phyloP scores from a whole-genome alignment of 2,113 vertebrate species.

The Podarcis cretensis region DNA sequence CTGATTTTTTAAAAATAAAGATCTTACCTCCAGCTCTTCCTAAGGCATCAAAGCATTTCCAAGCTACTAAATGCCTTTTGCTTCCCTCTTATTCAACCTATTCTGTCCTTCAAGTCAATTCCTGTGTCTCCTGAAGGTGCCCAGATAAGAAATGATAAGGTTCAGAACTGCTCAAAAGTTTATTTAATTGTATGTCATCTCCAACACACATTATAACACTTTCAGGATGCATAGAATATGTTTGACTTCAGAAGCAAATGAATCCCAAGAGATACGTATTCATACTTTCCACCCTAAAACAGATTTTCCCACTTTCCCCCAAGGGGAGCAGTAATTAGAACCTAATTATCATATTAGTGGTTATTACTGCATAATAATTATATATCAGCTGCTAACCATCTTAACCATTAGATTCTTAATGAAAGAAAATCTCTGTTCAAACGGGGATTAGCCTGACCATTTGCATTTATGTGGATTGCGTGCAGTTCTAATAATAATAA shows the following conservation, averaged over 20 bases:
- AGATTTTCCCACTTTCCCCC: slow-evolving; percentile 23
- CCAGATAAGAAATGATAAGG: background rate
- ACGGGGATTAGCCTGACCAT: background rate
- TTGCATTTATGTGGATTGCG: background rate
- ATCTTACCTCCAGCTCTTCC: no score
- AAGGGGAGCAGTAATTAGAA: slow-evolving; percentile 20
- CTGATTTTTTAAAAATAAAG: no score
- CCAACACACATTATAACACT: background rate
- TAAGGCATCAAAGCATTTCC: background rate
- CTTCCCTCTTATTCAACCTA: background rate
- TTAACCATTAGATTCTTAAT: slow-evolving; percentile 9
- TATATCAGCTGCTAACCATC: slow-evolving; percentile 29
- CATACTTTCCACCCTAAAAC: background rate
- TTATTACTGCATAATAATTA: slow-evolving; percentile 33
- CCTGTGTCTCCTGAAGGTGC: background rate
- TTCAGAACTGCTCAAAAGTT: background rate
- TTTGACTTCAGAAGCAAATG: slow-evolving; percentile 13
- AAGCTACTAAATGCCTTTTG: background rate
- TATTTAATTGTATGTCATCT: background rate
- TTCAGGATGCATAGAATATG: background rate
- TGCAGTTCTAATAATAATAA: no score
- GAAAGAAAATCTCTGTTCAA: slow-evolving; percentile 5
- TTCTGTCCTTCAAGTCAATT: background rate
- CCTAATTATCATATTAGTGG: slow-evolving; percentile 26
- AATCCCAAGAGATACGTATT: slow-evolving; percentile 5